Base-by-base conservation (phyloP, 2,888 invertebrate species). In the Gymnocheta viridis region DNA sequence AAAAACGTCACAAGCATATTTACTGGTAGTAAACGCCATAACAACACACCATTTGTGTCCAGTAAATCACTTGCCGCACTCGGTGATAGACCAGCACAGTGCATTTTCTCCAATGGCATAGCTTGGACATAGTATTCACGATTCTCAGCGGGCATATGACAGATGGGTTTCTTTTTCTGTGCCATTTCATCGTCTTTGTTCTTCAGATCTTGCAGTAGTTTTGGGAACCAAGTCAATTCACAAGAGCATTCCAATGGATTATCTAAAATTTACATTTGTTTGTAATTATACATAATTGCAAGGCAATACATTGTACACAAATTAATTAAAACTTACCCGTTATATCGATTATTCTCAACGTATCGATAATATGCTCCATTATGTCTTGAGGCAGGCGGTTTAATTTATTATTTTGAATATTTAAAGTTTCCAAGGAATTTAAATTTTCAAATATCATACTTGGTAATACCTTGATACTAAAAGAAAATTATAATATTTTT, bases 181-280 rank as follows among this genome's bases (percentile, higher is more conserved):
- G 96, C 96, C 95, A 96, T 95, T 91, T 97, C 96, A 91, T 96
- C 97, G 89, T 97, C 96, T 85, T 96, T 95, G 91, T 96, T 96
- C 70, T 95, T 94, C 27, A 96, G 93, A 82, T 95, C 95, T 83
- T 95, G 94, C 88, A 97, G 91, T 95, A 97, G 96, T 72, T 94
- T 95, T 81, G 96, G 95, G 92, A 97, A 97, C 98, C 98, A 98
- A 67, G 95, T 94, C 87, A 98, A 93, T 88, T 97, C 96, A 90
- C 98, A 98, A 88, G 96, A 96, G 91, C 98, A 98, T 82, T 95
- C 93, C 87, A 98, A 92, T 12, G 97, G 97, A 92, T 98, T 98
- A 93, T 97, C 98, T 98, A 12, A 32, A 66, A 58, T 24, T 35
- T 0, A 22, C 12, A 67, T 67, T 44, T 5, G 47, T 17, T 12